These are phyloP conservation scores for Forbesichthys agassizii DNA, from an alignment of 2,113 vertebrate species.

Conservation along the genomic window DNA sequence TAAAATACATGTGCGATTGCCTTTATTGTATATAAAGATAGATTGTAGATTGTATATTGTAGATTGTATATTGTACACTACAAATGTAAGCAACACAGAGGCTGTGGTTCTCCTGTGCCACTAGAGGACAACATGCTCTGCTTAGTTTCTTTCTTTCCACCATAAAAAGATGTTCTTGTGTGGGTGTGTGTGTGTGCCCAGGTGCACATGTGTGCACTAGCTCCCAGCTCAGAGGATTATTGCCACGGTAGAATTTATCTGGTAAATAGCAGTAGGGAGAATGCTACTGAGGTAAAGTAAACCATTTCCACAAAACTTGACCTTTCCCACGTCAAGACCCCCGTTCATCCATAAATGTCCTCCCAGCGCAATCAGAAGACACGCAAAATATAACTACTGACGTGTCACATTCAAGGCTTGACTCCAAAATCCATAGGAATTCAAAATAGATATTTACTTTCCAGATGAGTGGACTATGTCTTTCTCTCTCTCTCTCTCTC, in stretches of 20 bases:
- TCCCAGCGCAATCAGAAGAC: slow-evolving; percentile 41
- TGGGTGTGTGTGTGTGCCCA: background rate
- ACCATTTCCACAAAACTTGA: slow-evolving; percentile 48
- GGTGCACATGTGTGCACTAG: background rate
- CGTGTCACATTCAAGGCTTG: slow-evolving; percentile 38
- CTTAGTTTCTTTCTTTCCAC: no score
- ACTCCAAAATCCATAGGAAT: slow-evolving; percentile 63
- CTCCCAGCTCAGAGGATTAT: slow-evolving; percentile 15
- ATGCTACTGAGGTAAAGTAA: slow-evolving; percentile 18
- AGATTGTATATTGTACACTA: no score
- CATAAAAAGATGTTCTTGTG: no score
- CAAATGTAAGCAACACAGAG: no score
- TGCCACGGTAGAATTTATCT: background rate
- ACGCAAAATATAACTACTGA: slow-evolving; percentile 59
- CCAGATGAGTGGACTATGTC: slow-evolving; percentile 37
- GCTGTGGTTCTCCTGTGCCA: background rate
- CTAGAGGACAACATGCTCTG: slow-evolving; percentile 11
- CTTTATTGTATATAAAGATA: no score
- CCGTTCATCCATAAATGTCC: slow-evolving; percentile 45
- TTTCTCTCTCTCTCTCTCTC: slow-evolving; percentile 8
- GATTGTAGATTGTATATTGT: no score
- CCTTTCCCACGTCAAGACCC: slow-evolving; percentile 18
- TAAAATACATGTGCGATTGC: no score
- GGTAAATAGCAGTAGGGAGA: background rate
- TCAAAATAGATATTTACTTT: slow-evolving; percentile 61